Evolutionary conservation across 2,888 invertebrate species (phyloP).

Genomic region (Andrena bicolor): DNA sequence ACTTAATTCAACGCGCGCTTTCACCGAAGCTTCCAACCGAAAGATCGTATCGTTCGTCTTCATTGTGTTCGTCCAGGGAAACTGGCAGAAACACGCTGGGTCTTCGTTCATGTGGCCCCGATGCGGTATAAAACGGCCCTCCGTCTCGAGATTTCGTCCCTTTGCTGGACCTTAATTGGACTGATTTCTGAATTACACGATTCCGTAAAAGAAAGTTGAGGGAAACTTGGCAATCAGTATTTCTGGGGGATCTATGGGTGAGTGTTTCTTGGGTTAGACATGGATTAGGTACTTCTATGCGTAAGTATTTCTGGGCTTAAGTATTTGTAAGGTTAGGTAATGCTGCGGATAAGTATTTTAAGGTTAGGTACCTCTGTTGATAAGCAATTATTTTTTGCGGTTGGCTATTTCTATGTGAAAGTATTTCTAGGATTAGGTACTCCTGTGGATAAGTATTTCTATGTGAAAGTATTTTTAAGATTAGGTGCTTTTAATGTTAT

Average conservation of each 20-base stretch:
- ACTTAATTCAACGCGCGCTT: slow-evolving; percentile 55
- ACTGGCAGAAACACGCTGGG: slow-evolving; percentile 18
- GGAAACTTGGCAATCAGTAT: neutral
- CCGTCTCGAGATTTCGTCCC: neutral
- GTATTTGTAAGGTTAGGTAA: neutral
- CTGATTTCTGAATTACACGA: slow-evolving; percentile 15
- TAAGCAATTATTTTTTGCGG: no score
- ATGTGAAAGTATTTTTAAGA: no score
- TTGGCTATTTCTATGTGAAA: no score
- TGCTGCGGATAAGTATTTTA: no score
- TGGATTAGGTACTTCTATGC: no score
- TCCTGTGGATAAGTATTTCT: no score
- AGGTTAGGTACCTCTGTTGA: no score
- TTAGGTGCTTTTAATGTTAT: no score
- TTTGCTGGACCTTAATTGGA: neutral
- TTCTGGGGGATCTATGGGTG: no score
- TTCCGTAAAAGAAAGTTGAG: neutral
- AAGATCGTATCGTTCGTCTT: slow-evolving; percentile 33
- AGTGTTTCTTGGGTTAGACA: no score
- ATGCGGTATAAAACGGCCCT: neutral
- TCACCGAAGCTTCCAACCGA: slow-evolving; percentile 57
- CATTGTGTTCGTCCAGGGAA: slow-evolving; percentile 35
- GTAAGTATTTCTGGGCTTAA: no score
- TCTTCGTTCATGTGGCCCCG: slow-evolving; percentile 20
- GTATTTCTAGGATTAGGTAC: no score